Evolutionary conservation across 2,113 vertebrate species (phyloP).

Genomic region (Caranx melampygus): DNA sequence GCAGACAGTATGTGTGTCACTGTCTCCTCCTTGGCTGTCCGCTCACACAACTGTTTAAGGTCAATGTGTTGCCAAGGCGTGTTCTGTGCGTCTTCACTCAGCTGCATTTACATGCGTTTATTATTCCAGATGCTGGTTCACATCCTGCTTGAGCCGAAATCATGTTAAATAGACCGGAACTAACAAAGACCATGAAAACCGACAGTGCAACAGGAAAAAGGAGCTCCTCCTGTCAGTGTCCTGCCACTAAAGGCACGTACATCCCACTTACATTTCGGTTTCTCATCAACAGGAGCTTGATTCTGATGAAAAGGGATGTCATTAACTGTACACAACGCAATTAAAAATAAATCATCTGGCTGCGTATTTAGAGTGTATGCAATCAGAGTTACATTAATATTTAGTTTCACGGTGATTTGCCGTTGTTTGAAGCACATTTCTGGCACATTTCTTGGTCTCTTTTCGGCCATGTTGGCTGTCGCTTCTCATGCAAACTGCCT

Average conservation of each 20-base stretch:
- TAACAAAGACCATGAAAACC: slow-evolving; percentile 19
- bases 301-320: not conserved
- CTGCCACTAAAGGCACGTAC: not conserved
- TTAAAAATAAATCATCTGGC: not conserved
- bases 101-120: slow-evolving; percentile 34
- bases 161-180: slow-evolving; percentile 23
- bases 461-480: not conserved
- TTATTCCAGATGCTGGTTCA: slow-evolving; percentile 49
- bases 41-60: slow-evolving; percentile 23
- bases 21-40: slow-evolving; percentile 20
- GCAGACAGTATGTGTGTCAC: slow-evolving; percentile 16
- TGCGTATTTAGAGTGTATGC: not conserved
- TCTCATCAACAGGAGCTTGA: not conserved
- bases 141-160: slow-evolving; percentile 49
- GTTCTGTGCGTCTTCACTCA: slow-evolving; percentile 21
- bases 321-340: not conserved
- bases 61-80: slow-evolving; percentile 62
- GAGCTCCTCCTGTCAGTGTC: slow-evolving; percentile 2
- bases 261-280: not conserved
- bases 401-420: not conserved
- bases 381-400: no score
- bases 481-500: not conserved
- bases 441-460: not conserved
- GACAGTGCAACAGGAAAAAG: slow-evolving; percentile 35
- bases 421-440: not conserved